These are phyloP conservation scores for Ahaetulla prasina DNA, from an alignment of 2,113 vertebrate genomes.

Conservation along the genomic window DNA sequence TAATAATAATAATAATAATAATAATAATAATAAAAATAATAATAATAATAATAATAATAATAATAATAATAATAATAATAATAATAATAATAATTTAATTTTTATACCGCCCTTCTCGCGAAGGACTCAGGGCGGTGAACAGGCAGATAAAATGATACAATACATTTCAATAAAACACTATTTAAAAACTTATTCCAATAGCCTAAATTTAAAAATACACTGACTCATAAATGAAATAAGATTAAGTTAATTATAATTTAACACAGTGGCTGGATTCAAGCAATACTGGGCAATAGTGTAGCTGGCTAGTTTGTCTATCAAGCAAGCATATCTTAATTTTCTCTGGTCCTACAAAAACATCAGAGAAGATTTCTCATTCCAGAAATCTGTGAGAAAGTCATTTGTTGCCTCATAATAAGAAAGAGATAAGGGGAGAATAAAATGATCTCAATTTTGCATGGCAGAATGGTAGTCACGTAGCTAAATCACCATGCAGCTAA, in stretches of 20 bases:
- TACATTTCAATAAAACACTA: too few species aligned
- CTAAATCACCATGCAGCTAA: not conserved
- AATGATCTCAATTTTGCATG: slow-evolving; percentile 19
- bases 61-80: too few species aligned
- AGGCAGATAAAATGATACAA: too few species aligned
- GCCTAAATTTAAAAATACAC: not conserved
- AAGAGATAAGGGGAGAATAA: not conserved
- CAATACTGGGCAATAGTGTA: not conserved
- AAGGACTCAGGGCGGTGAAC: too few species aligned
- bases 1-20: too few species aligned
- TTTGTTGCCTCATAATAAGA: not conserved
- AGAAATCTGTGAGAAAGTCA: slow-evolving; percentile 18
- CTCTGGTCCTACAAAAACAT: not conserved
- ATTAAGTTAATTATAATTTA: not conserved
- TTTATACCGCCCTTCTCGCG: too few species aligned
- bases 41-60: too few species aligned
- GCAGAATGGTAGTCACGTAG: not conserved
- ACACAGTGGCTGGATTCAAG: not conserved
- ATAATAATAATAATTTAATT: too few species aligned
- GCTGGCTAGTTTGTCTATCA: not conserved
- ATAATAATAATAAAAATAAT: too few species aligned
- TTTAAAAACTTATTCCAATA: too few species aligned
- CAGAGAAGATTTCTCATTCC: not conserved
- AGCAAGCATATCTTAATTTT: not conserved
- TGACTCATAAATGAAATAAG: not conserved